Conservation (phyloP, 2,113 vertebrate species). For the Crotalus horridus region DNA sequence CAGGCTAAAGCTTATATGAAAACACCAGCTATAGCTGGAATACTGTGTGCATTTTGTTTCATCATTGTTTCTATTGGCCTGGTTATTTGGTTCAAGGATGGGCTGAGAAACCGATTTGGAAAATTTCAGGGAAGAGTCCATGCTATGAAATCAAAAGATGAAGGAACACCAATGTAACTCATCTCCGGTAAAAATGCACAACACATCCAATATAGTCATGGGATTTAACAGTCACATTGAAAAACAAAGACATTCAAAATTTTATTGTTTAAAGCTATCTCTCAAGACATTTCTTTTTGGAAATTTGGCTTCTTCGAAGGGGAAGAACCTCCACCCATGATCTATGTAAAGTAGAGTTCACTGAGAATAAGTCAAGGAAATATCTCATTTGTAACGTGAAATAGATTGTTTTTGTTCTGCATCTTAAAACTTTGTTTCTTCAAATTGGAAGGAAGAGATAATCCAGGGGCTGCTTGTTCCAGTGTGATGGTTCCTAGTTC, state of each 20-base stretch:
- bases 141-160: no score
- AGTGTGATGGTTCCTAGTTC: background rate
- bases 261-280: background rate
- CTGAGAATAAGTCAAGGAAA: background rate
- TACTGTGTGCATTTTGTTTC: background rate
- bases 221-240: background rate
- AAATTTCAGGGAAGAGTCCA: no score
- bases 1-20: background rate
- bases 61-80: background rate
- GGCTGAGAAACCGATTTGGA: no score
- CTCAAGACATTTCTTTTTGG: background rate
- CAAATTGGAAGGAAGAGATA: background rate
- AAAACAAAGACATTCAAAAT: background rate
- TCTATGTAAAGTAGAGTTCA: background rate
- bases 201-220: background rate
- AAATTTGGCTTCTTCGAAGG: background rate
- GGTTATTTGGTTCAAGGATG: background rate
- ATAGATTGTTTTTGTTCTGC: background rate
- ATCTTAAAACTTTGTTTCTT: background rate
- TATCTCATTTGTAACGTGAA: background rate
- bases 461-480: background rate
- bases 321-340: background rate
- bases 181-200: background rate
- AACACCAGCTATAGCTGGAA: background rate
- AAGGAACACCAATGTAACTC: no score